Percentiles rank a stretch among this genome's conserved stretches.
phyloP scores from a whole-genome alignment of 2,888 invertebrate species.

The Drosophila histrio region DNA sequence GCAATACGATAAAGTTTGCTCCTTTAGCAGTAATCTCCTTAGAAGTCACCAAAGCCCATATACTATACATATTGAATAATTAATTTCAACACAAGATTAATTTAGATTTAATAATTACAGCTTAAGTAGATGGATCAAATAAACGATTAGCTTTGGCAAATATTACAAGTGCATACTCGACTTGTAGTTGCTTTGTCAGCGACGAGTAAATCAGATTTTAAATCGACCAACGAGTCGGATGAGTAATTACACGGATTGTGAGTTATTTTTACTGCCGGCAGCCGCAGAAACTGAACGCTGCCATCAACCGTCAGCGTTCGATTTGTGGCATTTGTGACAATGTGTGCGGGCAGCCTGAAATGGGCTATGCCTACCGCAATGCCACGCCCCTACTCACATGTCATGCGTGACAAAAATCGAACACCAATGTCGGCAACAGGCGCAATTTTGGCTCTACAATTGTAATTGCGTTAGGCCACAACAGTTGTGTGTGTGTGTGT shows the following conservation, averaged over 20 bases:
- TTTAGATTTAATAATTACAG: too few species aligned
- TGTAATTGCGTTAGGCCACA: conserved; percentile 69
- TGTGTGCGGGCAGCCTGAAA: conserved; percentile 19
- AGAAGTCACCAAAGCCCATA: too few species aligned
- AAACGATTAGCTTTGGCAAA: background rate
- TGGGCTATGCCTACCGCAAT: conserved; percentile 17
- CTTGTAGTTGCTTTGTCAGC: conserved; percentile 23
- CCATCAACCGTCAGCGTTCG: conserved; percentile 44
- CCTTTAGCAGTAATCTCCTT: too few species aligned
- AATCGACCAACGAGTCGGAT: conserved; percentile 43
- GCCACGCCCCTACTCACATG: conserved; percentile 12
- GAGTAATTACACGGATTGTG: conserved; percentile 51
- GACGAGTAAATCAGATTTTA: conserved; percentile 31
- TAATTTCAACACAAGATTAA: too few species aligned
- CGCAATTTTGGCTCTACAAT: conserved; percentile 57
- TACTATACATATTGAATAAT: too few species aligned
- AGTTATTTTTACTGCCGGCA: conserved; percentile 35
- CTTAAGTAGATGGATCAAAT: background rate
- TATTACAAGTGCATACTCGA: conserved; percentile 5
- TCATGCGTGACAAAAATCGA: conserved; percentile 71
- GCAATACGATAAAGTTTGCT: too few species aligned
- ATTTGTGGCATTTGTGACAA: conserved; percentile 65
- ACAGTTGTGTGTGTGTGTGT: conserved; percentile 22
- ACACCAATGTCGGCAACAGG: conserved; percentile 53
- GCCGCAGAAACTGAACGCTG: conserved; percentile 31